Conservation (phyloP, 2,888 invertebrate genomes). For the Tupiocoris notatus region DNA sequence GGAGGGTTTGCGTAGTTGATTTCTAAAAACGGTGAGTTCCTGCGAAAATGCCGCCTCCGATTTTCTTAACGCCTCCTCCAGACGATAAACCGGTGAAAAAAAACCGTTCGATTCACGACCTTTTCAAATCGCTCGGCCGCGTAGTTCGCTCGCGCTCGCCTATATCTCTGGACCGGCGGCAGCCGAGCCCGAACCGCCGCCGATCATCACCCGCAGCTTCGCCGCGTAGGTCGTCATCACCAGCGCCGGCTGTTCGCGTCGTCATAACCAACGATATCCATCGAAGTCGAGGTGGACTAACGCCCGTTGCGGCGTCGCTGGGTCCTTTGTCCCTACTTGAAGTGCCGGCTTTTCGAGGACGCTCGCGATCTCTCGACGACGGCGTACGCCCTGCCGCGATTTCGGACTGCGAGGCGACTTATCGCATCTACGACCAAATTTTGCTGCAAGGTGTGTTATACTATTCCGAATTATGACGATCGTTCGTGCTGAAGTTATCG, state of each 20-base stretch:
- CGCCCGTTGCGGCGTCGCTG: not conserved
- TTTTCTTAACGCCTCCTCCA: conserved; percentile 32
- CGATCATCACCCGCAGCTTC: conserved; percentile 1
- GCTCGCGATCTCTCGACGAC: conserved; percentile 76
- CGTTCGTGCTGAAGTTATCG: too few relatives aligned
- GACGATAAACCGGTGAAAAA: conserved; percentile 31
- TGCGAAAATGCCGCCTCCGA: conserved; percentile 40
- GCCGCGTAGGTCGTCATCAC: conserved; percentile 10
- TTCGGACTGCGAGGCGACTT: conserved; percentile 74
- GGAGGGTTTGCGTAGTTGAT: too few relatives aligned
- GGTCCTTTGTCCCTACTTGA: conserved; percentile 50
- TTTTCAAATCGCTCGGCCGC: conserved; percentile 33
- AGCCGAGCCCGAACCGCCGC: conserved; percentile 1
- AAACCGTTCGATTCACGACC: conserved; percentile 35
- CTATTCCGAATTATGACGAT: too few relatives aligned
- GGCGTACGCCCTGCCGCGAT: conserved; percentile 59
- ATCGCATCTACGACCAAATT: conserved; percentile 77
- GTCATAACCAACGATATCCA: not conserved
- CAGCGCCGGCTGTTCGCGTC: not conserved
- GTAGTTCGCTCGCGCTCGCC: conserved; percentile 35
- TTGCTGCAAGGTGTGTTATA: conserved; percentile 67
- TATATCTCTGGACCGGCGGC: not conserved
- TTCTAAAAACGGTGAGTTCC: too few relatives aligned
- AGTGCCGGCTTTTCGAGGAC: conserved; percentile 63
- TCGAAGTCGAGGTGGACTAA: not conserved